These are phyloP conservation scores for Phyllopteryx taeniolatus DNA, from an alignment of 2,113 vertebrate species.

Conservation along the genomic window DNA sequence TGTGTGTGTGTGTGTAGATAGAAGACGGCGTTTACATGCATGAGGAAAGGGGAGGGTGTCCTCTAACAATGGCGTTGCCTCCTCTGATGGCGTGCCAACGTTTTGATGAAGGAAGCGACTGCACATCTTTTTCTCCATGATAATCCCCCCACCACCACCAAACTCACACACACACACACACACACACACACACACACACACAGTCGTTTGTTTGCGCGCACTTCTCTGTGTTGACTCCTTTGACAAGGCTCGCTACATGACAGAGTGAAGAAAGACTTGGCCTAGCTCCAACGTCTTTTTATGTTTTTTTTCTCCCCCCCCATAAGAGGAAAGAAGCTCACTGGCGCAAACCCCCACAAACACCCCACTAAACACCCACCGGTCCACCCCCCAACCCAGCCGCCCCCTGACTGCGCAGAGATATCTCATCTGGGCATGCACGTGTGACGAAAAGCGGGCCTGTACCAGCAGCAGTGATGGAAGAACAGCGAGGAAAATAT, in stretches of 20 bases:
- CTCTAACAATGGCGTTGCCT: conserved; percentile 68
- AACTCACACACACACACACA: conserved; percentile 24
- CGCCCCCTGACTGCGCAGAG: conserved; percentile 52
- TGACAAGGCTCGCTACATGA: conserved; percentile 71
- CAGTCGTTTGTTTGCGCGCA: conserved; percentile 58
- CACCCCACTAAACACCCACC: conserved; percentile 18
- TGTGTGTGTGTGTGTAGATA: conserved; percentile 23
- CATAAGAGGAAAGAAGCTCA: conserved; percentile 54
- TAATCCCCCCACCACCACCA: conserved; percentile 54
- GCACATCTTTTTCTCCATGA: conserved; percentile 63
- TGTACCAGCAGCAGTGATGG: conserved; percentile 49
- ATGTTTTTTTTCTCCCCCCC: conserved; percentile 35
- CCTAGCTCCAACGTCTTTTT: conserved; percentile 59
- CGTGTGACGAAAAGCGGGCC: conserved; percentile 58
- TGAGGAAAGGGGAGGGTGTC: conserved; percentile 50
- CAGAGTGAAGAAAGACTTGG: conserved; percentile 75
- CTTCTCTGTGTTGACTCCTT: conserved; percentile 72
- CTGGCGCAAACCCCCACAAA: conserved; percentile 28
- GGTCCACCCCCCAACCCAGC: conserved; percentile 8
- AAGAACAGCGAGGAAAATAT: conserved; percentile 45
- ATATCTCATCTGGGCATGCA: conserved; percentile 80
- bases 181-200: conserved; percentile 40
- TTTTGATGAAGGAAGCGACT: conserved; percentile 76
- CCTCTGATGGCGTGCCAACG: conserved; percentile 75
- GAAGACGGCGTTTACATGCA: conserved; percentile 44